Evolutionary conservation across 2,797 vertebrate species (phyloP).

Genomic region (Decapterus maruadsi): DNA sequence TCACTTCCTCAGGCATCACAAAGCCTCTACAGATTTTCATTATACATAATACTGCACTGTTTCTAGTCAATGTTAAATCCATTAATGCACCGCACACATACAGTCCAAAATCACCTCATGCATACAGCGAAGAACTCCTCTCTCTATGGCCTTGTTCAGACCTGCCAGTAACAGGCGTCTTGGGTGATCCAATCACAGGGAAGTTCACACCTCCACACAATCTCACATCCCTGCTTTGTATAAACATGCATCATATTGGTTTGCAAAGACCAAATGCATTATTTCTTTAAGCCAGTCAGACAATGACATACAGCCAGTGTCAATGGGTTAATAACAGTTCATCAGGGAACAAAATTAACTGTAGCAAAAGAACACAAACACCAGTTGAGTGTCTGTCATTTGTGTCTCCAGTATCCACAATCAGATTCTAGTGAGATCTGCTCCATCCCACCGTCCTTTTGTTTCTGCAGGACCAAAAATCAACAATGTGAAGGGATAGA

Average conservation of each 20-base stretch:
- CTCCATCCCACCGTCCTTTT: not conserved
- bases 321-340: too few relatives aligned
- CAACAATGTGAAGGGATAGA: not conserved
- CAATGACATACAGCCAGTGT: not conserved
- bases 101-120: not conserved
- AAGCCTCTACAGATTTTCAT: not conserved
- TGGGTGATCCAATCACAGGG: not conserved
- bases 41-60: not conserved
- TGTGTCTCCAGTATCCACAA: not conserved
- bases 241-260: too few relatives aligned
- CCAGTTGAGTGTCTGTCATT: not conserved
- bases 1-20: slow-evolving; percentile 5
- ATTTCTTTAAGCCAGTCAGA: not conserved
- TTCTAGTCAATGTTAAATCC: slow-evolving; percentile 17
- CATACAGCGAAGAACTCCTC: slow-evolving; percentile 27
- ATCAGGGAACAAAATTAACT: not conserved
- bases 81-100: slow-evolving; percentile 23
- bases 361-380: not conserved
- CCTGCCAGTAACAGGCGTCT: not conserved
- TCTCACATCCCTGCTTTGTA: too few relatives aligned
- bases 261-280: too few relatives aligned
- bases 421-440: not conserved
- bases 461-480: too few relatives aligned
- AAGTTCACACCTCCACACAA: too few relatives aligned
- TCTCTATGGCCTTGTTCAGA: slow-evolving; percentile 1